Evolutionary conservation across 1,140 invertebrate genomes (phyloP).

Genomic region (Brachionus manjavacas): DNA sequence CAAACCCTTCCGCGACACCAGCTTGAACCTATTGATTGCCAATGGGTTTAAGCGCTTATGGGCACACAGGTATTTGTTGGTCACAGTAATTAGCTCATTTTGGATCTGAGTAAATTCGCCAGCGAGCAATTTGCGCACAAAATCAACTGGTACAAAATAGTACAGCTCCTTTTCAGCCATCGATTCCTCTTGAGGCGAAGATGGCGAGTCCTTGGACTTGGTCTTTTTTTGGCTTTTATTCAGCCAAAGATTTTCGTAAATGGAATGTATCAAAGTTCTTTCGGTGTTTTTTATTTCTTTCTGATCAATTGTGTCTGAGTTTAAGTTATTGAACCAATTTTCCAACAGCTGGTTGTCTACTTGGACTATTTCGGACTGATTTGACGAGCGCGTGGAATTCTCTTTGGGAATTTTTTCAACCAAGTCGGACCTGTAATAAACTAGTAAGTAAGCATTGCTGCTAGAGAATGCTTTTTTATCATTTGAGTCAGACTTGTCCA

Average conservation of each 20-base stretch:
- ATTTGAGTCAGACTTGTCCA: conserved; percentile 44
- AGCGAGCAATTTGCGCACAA: neutral
- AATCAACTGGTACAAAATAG: neutral
- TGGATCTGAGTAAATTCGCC: neutral
- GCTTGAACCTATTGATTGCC: neutral
- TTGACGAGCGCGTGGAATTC: neutral
- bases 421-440: conserved; percentile 13
- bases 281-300: neutral
- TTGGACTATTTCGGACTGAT: neutral
- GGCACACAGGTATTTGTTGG: neutral
- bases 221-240: neutral
- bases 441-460: conserved; percentile 1
- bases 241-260: neutral
- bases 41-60: neutral
- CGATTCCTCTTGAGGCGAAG: neutral
- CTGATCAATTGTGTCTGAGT: neutral
- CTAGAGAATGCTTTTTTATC: conserved; percentile 28
- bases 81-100: neutral
- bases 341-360: conserved; percentile 2
- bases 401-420: conserved; percentile 6
- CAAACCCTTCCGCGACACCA: neutral
- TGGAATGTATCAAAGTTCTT: neutral
- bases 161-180: neutral
- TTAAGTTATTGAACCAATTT: conserved; percentile 32
- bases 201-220: neutral